phyloP scores from a whole-genome alignment of 2,113 vertebrate species.

The Tachysurus fulvidraco region DNA sequence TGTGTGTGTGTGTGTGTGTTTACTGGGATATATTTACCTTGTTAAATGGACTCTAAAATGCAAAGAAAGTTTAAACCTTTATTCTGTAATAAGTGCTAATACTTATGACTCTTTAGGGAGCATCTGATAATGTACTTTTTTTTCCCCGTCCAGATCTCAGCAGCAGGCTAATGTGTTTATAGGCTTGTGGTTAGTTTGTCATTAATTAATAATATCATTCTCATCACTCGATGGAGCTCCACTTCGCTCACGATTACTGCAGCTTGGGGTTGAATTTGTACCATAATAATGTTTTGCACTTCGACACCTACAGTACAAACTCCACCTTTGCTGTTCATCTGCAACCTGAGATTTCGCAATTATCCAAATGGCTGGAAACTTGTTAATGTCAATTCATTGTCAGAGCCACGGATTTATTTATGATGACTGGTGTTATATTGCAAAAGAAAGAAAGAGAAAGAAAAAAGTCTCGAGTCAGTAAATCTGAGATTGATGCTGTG shows the following conservation, averaged over 20 bases:
- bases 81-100: background rate
- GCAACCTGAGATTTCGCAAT: background rate
- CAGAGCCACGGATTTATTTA: background rate
- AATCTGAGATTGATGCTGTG: background rate
- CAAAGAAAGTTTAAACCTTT: background rate
- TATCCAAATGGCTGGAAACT: constrained; percentile 1
- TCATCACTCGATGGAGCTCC: background rate
- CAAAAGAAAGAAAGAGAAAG: too few relatives aligned
- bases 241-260: background rate
- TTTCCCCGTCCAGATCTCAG: background rate
- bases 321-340: background rate
- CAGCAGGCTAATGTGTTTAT: background rate
- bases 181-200: background rate
- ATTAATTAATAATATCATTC: constrained; percentile 18
- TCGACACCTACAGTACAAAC: background rate
- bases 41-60: background rate
- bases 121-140: background rate
- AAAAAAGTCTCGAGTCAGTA: constrained; percentile 18
- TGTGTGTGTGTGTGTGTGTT: background rate
- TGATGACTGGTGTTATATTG: background rate
- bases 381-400: constrained; percentile 17
- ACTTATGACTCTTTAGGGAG: background rate
- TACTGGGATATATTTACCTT: background rate
- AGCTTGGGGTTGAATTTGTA: background rate
- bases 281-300: background rate